Evolutionary conservation across 1,140 invertebrate genomes (phyloP).

Genomic region (Cherax quadricarinatus): DNA sequence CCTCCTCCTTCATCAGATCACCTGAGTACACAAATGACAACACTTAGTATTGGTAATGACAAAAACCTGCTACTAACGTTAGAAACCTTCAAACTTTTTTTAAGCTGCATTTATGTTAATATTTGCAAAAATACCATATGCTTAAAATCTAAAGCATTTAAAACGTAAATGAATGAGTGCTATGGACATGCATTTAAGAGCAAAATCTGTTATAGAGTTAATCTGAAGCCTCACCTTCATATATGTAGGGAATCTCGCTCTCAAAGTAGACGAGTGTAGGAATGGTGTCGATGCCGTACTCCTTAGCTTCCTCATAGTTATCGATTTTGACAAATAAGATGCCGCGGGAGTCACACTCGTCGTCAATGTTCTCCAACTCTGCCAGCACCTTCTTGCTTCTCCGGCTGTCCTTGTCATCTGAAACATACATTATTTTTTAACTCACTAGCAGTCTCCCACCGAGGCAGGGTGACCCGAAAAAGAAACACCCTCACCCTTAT

Average conservation of each 20-base stretch:
- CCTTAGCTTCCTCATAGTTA: conserved; percentile 90
- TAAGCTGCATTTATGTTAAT: too few species aligned
- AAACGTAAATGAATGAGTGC: too few species aligned
- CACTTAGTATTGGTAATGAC: too few species aligned
- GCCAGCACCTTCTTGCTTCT: conserved; percentile 90
- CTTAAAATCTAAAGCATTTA: too few species aligned
- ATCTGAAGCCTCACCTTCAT: conserved; percentile 82
- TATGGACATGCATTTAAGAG: too few species aligned
- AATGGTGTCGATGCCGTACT: conserved; percentile 93
- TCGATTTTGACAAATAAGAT: conserved; percentile 96
- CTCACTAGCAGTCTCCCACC: too few species aligned
- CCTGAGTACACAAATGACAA: conserved; percentile 77
- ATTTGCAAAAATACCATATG: too few species aligned
- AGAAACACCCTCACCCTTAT: too few species aligned
- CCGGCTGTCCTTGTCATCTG: conserved; percentile 93
- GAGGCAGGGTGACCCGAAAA: too few species aligned
- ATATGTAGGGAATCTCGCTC: conserved; percentile 89
- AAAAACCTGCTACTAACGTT: too few species aligned
- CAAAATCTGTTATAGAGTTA: too few species aligned
- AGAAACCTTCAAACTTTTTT: too few species aligned
- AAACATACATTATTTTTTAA: background rate
- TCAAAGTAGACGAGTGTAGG: conserved; percentile 92
- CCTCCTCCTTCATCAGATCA: conserved; percentile 93
- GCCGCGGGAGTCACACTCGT: conserved; percentile 92
- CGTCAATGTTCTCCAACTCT: conserved; percentile 96